phyloP scores from a whole-genome alignment of 2,888 invertebrate species.

The Acrobasis repandana region DNA sequence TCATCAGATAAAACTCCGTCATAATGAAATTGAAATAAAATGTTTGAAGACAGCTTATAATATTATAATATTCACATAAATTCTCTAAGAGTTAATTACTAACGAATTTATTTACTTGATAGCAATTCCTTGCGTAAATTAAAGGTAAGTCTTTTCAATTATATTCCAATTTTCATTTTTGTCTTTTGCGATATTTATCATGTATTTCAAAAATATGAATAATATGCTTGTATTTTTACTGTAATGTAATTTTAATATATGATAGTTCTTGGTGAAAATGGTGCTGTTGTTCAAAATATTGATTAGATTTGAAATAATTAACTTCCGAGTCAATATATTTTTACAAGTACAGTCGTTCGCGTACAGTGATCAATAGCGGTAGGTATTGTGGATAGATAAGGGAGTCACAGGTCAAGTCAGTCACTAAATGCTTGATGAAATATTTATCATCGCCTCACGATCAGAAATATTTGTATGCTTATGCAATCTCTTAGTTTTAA shows the following conservation, averaged over 20 bases:
- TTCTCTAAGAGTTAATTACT: background rate
- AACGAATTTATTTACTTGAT: constrained; percentile 8
- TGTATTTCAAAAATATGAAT: background rate
- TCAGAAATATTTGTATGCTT: background rate
- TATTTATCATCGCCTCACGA: background rate
- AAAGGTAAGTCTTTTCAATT: background rate
- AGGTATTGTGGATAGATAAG: background rate
- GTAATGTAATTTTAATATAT: too few relatives aligned
- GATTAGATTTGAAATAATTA: background rate
- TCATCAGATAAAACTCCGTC: constrained; percentile 39
- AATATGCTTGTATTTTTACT: too few relatives aligned
- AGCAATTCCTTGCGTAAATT: background rate
- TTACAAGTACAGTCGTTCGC: background rate
- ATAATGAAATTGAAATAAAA: constrained; percentile 37
- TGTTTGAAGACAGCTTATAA: constrained; percentile 34
- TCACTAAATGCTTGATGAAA: background rate
- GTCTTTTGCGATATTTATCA: background rate
- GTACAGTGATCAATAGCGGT: background rate
- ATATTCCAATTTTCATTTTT: background rate
- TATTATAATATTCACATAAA: constrained; percentile 39
- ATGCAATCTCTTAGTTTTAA: background rate
- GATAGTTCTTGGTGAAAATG: background rate
- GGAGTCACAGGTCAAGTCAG: background rate
- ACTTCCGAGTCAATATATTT: background rate
- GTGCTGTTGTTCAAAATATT: background rate